phyloP scores from a whole-genome alignment of 1,140 invertebrate species.

The Elymnias hypermnestra region DNA sequence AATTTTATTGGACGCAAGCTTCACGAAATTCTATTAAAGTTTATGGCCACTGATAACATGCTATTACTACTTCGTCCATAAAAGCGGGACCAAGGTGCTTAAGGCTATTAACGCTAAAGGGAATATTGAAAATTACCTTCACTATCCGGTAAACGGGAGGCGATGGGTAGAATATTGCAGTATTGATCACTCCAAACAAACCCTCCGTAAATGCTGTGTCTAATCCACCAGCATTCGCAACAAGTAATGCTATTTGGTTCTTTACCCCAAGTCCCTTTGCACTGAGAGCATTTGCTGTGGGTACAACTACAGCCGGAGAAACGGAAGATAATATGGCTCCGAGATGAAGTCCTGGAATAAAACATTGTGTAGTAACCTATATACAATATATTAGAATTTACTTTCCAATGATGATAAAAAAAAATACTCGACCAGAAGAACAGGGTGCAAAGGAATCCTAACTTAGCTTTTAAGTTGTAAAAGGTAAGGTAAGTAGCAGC shows the following conservation, averaged over 20 bases:
- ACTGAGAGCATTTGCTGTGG: constrained; percentile 87
- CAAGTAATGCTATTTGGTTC: constrained; percentile 94
- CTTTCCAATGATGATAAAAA: no score
- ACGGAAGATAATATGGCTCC: constrained; percentile 92
- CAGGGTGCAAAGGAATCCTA: no score
- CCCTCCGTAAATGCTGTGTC: constrained; percentile 93
- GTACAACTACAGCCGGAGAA: constrained; percentile 95
- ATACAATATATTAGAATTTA: no score
- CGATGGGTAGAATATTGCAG: constrained; percentile 88
- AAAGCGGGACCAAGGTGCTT: constrained; percentile 12
- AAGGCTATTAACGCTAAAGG: constrained; percentile 13
- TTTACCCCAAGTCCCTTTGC: constrained; percentile 89
- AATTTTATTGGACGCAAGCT: constrained; percentile 13
- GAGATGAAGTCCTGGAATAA: constrained; percentile 79
- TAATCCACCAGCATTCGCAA: constrained; percentile 90
- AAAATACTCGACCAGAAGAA: no score
- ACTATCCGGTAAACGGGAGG: constrained; percentile 74
- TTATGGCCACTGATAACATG: constrained; percentile 14
- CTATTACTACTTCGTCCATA: constrained; percentile 13
- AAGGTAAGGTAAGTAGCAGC: no score
- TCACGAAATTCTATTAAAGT: constrained; percentile 10
- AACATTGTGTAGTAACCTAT: neutral
- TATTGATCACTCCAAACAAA: constrained; percentile 90
- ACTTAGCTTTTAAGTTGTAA: no score
- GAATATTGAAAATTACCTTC: constrained; percentile 40